Evolutionary conservation across 2,113 vertebrate genomes (phyloP).

Genomic region (Protobothrops flavoviridis): DNA sequence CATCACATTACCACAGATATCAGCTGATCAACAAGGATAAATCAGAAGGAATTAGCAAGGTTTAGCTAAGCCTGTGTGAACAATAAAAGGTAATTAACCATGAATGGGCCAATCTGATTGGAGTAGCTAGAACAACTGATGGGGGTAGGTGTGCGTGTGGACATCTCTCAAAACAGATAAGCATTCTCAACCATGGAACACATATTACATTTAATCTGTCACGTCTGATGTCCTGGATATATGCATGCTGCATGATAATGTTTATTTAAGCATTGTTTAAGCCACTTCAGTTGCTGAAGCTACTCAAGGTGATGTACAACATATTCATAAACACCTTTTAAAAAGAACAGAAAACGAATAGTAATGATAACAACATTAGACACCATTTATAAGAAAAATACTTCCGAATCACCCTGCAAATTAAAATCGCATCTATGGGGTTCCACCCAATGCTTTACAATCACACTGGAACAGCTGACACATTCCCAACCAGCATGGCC

Average conservation of each 20-base stretch:
- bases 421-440: not conserved
- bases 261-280: not conserved
- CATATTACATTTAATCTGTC: not conserved
- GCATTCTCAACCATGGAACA: not conserved
- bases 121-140: not conserved
- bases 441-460: not conserved
- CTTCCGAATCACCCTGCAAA: not conserved
- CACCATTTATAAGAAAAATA: not conserved
- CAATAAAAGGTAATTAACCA: conserved; percentile 26
- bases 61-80: conserved; percentile 27
- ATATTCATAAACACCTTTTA: not conserved
- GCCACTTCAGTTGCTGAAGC: not conserved
- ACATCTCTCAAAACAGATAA: not conserved
- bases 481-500: not conserved
- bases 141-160: not conserved
- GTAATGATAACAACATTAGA: not conserved
- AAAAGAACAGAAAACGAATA: not conserved
- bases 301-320: not conserved
- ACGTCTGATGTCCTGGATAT: not conserved
- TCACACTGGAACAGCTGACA: not conserved
- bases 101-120: not conserved
- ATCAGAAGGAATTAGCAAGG: conserved; percentile 35
- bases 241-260: not conserved
- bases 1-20: conserved; percentile 10
- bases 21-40: not conserved